Evolutionary conservation across 1,140 invertebrate species (phyloP).

Genomic region (Zaprionus taronus): DNA sequence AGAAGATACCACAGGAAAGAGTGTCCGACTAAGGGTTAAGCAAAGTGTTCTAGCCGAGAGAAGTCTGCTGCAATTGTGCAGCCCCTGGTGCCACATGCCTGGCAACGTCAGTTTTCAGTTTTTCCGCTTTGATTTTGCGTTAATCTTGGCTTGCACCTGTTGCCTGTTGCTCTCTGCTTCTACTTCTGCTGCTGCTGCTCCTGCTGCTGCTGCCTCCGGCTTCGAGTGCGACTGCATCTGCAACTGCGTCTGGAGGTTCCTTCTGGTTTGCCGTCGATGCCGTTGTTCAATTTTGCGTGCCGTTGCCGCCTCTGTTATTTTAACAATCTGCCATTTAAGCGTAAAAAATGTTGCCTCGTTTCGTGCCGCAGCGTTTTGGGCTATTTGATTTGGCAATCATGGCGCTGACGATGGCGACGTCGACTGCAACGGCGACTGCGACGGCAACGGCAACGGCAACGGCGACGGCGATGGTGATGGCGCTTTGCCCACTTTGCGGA

Average conservation of each 20-base stretch:
- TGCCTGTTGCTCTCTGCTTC: slow-evolving; percentile 37
- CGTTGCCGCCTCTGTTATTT: slow-evolving; percentile 83
- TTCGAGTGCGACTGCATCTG: background rate
- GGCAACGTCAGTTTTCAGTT: slow-evolving; percentile 61
- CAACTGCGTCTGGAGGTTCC: slow-evolving; percentile 38
- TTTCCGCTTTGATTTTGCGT: slow-evolving; percentile 81
- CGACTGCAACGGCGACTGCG: slow-evolving; percentile 39
- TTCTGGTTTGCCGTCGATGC: slow-evolving; percentile 65
- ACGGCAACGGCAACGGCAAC: background rate
- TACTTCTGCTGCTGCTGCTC: background rate
- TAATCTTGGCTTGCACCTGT: slow-evolving; percentile 80
- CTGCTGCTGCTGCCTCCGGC: background rate
- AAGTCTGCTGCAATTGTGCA: slow-evolving; percentile 21
- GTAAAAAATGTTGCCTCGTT: slow-evolving; percentile 83
- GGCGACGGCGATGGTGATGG: slow-evolving; percentile 29
- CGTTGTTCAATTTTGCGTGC: slow-evolving; percentile 82
- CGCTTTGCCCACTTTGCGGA: slow-evolving; percentile 61
- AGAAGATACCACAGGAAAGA: too few species aligned
- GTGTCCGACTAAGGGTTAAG: slow-evolving; percentile 22
- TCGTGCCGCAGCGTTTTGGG: slow-evolving; percentile 81
- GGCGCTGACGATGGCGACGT: slow-evolving; percentile 52
- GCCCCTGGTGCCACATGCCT: slow-evolving; percentile 33
- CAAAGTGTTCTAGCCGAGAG: slow-evolving; percentile 33
- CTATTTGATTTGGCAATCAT: slow-evolving; percentile 82
- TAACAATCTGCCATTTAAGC: slow-evolving; percentile 83